phyloP scores from a whole-genome alignment of 2,888 invertebrate species.

The Catocala sponsa region DNA sequence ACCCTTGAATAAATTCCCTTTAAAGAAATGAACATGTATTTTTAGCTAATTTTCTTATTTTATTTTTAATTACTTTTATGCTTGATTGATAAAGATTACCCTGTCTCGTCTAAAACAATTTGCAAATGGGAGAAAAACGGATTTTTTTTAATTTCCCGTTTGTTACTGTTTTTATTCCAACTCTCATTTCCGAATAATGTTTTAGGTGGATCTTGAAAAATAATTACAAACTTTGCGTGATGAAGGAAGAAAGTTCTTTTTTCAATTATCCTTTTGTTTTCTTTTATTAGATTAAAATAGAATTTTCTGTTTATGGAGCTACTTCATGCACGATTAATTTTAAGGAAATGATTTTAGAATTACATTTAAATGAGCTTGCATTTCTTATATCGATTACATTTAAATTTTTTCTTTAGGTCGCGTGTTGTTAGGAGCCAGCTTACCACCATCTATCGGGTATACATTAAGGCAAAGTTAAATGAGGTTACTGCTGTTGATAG shows the following conservation, averaged over 20 bases:
- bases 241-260: slow-evolving; percentile 26
- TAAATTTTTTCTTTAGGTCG: too few species aligned
- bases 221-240: slow-evolving; percentile 27
- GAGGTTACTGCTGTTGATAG: too few species aligned
- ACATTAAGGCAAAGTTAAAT: too few species aligned
- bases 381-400: too few species aligned
- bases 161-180: slow-evolving; percentile 24
- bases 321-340: background rate
- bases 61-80: slow-evolving; percentile 35
- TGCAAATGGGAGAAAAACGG: slow-evolving; percentile 36
- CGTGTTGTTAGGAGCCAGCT: too few species aligned
- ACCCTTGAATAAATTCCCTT: too few species aligned
- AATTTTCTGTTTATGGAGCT: background rate
- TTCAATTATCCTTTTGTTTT: slow-evolving; percentile 14
- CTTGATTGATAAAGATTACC: slow-evolving; percentile 40
- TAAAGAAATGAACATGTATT: background rate
- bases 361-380: too few species aligned
- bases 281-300: slow-evolving; percentile 4
- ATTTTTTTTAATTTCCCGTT: slow-evolving; percentile 42
- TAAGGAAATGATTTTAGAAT: background rate
- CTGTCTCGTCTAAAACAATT: slow-evolving; percentile 32
- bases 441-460: too few species aligned
- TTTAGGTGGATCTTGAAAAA: slow-evolving; percentile 20
- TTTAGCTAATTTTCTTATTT: slow-evolving; percentile 18
- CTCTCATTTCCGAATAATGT: slow-evolving; percentile 41